Evolutionary conservation across 2,113 vertebrate genomes (phyloP).

Genomic region (Trematocara unimaculatum): DNA sequence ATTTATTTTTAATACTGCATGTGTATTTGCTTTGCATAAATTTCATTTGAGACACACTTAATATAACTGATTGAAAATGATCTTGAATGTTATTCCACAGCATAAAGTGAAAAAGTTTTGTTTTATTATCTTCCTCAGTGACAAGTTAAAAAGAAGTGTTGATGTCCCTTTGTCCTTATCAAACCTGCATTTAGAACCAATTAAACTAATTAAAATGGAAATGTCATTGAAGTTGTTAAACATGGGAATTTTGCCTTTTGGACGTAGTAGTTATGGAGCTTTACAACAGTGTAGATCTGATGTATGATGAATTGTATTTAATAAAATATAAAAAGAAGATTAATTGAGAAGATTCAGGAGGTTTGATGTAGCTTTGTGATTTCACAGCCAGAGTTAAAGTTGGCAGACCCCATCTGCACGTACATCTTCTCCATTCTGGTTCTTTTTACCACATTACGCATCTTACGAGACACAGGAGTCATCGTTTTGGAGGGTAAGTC

Average conservation of each 20-base stretch:
- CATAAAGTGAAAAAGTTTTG: background rate
- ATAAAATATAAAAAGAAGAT: background rate
- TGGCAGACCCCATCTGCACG: slow-evolving; percentile 96
- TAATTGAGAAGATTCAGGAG: background rate
- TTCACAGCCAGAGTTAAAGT: slow-evolving; percentile 89
- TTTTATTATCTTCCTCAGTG: background rate
- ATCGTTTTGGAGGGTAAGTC: slow-evolving; percentile 92
- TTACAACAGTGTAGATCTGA: background rate
- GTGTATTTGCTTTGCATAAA: background rate
- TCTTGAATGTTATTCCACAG: background rate
- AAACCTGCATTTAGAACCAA: background rate
- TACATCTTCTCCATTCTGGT: slow-evolving; percentile 94
- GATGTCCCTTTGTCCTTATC: background rate
- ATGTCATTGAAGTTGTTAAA: background rate
- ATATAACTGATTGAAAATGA: background rate
- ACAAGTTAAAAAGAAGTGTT: background rate
- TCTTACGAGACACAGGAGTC: slow-evolving; percentile 86
- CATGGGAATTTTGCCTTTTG: background rate
- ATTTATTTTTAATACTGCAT: background rate
- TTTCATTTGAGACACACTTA: background rate
- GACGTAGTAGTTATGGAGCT: background rate
- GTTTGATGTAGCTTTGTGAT: background rate
- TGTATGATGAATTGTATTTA: background rate
- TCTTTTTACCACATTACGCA: slow-evolving; percentile 88
- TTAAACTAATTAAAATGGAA: background rate